phyloP scores from a whole-genome alignment of 2,888 invertebrate genomes.

The Priocnemis perturbator region DNA sequence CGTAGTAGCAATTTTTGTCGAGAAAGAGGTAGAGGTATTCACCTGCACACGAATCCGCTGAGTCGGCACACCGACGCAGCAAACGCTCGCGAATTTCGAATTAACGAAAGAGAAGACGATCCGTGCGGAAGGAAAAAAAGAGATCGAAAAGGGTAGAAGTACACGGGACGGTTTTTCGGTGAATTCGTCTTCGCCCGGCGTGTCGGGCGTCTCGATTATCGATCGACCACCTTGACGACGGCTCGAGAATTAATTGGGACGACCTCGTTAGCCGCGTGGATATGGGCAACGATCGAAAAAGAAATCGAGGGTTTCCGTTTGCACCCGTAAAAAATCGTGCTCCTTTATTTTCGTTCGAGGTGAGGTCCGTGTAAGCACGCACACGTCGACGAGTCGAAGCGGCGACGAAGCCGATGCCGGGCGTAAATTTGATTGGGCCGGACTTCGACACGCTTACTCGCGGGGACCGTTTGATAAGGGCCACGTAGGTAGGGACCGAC shows the following conservation, averaged over 20 bases:
- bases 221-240: constrained; percentile 58
- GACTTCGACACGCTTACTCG: no score
- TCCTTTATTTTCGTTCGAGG: constrained; percentile 44
- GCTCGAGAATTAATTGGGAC: constrained; percentile 56
- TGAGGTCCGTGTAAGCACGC: constrained; percentile 22
- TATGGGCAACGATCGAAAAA: constrained; percentile 52
- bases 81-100: no score
- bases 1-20: no score
- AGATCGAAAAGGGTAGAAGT: not conserved
- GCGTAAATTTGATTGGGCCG: not conserved
- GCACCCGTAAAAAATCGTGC: constrained; percentile 49
- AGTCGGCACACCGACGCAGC: no score
- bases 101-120: no score
- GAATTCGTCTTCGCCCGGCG: constrained; percentile 53
- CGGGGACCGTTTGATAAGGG: no score
- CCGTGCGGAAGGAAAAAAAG: no score
- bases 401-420: not conserved
- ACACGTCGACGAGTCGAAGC: constrained; percentile 20
- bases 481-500: no score
- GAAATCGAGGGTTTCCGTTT: constrained; percentile 49
- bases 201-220: constrained; percentile 53
- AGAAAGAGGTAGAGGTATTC: no score
- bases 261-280: constrained; percentile 54
- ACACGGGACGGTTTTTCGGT: constrained; percentile 34
- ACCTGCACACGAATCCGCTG: no score